Evolutionary conservation across 2,797 vertebrate species (phyloP).

Genomic region (Catostomus latipinnis): DNA sequence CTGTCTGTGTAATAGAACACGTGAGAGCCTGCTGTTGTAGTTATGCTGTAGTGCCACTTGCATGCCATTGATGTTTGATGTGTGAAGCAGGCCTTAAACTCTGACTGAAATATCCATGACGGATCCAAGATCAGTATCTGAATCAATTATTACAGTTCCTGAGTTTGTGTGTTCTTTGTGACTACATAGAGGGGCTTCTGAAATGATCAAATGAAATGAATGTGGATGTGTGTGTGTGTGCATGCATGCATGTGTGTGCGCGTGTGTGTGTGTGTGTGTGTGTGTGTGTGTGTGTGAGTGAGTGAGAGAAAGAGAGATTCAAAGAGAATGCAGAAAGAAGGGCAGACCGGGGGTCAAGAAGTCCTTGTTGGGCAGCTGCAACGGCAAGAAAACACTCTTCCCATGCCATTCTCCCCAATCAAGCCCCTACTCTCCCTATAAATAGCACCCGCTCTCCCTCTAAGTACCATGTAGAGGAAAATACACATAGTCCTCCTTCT

Average conservation of each 20-base stretch:
- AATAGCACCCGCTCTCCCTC: constrained; percentile 2
- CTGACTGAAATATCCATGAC: neutral
- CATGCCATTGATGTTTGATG: no score
- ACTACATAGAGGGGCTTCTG: neutral
- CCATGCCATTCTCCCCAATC: constrained; percentile 8
- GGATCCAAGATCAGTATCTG: neutral
- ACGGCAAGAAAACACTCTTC: neutral
- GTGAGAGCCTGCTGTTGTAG: no score
- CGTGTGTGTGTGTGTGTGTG: neutral
- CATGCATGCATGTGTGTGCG: no score
- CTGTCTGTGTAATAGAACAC: no score
- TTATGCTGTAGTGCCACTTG: no score
- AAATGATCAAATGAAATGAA: neutral
- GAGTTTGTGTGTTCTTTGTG: neutral
- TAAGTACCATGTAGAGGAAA: neutral
- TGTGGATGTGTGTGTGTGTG: no score
- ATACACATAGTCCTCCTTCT: constrained; percentile 8
- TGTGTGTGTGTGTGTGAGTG: neutral
- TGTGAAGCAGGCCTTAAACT: neutral
- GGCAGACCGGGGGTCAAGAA: constrained; percentile 21
- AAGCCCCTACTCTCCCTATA: constrained; percentile 13
- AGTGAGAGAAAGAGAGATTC: neutral
- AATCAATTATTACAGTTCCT: neutral
- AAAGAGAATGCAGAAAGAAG: neutral
- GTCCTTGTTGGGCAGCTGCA: neutral